A percentile compares a stretch with the other conserved stretches of the same genome.
These are phyloP conservation scores for Galeruca laticollis DNA, from an alignment of 2,888 invertebrate genomes.

Conservation along the genomic window DNA sequence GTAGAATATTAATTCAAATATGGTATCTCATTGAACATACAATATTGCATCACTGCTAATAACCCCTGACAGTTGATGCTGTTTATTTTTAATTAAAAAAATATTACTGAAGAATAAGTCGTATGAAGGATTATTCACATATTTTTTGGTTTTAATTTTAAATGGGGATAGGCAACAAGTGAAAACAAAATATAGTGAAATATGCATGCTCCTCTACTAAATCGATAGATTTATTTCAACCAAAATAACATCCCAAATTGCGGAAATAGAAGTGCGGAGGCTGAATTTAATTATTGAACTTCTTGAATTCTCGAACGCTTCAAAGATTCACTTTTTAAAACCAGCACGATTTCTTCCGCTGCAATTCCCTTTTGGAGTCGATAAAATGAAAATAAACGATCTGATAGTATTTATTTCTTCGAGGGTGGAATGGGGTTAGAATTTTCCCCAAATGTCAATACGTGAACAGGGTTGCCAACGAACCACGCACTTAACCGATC, in stretches of 20 bases:
- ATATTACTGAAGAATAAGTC: no score
- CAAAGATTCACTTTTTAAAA: slow-evolving; percentile 10
- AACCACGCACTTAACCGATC: slow-evolving; percentile 13
- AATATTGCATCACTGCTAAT: no score
- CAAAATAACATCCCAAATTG: neutral
- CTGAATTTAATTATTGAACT: slow-evolving; percentile 9
- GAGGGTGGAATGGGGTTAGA: slow-evolving; percentile 7
- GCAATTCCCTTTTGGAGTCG: slow-evolving; percentile 10
- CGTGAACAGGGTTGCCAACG: slow-evolving; percentile 13
- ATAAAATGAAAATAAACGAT: slow-evolving; percentile 20
- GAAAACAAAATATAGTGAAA: no score
- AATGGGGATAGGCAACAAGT: no score
- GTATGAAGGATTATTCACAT: no score
- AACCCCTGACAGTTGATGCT: no score
- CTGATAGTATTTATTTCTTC: slow-evolving; percentile 12
- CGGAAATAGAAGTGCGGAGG: neutral
- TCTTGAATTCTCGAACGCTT: neutral
- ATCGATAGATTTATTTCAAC: neutral
- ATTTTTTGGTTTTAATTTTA: no score
- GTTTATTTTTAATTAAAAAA: no score
- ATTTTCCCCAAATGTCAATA: slow-evolving; percentile 10
- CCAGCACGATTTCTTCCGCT: neutral
- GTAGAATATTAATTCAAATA: no score
- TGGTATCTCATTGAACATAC: no score
- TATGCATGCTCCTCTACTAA: no score